Percentiles rank a stretch among this genome's conserved stretches.
These are phyloP conservation scores for Lithobates pipiens DNA, from an alignment of 2,797 vertebrate genomes.

Conservation along the genomic window DNA sequence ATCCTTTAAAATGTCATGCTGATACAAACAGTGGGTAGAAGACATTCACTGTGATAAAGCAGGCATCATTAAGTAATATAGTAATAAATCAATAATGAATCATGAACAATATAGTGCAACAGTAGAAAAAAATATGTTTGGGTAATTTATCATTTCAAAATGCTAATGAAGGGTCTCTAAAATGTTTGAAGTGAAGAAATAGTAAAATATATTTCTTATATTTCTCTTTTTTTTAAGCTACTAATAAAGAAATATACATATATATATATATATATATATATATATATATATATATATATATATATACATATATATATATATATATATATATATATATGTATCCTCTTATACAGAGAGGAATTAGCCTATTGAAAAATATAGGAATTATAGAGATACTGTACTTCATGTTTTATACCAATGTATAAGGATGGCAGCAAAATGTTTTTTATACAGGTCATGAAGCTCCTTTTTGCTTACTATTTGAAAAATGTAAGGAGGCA, in stretches of 20 bases:
- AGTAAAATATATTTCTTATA: constrained; percentile 7
- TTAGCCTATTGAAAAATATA: neutral
- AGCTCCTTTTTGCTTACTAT: no score
- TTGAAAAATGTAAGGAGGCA: no score
- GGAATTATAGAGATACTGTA: neutral
- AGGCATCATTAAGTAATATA: constrained; percentile 61
- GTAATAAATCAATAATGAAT: constrained; percentile 63
- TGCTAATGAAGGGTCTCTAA: constrained; percentile 50
- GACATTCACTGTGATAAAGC: constrained; percentile 55
- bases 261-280: no score
- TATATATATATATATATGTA: no score
- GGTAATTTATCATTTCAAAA: constrained; percentile 56
- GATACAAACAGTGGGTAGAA: constrained; percentile 58
- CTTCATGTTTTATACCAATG: neutral
- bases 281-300: no score
- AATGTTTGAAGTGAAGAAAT: constrained; percentile 16
- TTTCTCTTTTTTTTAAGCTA: neutral
- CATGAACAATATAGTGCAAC: constrained; percentile 54
- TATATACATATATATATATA: no score
- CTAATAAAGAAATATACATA: neutral
- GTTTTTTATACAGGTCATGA: no score
- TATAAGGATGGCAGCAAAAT: no score
- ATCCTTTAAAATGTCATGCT: constrained; percentile 61
- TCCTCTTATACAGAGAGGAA: neutral
- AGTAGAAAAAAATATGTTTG: constrained; percentile 35